Conservation (phyloP, 1,140 invertebrate genomes). For the Onthophagus taurus region DNA sequence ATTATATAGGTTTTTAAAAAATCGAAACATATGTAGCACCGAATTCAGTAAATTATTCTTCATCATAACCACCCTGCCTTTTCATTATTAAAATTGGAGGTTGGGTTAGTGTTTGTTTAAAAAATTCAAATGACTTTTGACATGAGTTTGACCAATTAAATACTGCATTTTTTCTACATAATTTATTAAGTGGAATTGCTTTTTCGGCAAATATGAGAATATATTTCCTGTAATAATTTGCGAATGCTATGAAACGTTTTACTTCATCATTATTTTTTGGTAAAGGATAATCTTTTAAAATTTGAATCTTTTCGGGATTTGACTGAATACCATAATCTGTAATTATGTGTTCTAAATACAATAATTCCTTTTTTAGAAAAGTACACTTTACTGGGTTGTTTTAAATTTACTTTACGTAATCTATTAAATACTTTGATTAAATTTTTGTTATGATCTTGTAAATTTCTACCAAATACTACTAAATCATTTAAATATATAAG, state of each 20-base stretch:
- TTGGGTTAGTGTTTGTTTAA: conserved; percentile 3
- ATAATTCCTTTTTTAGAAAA: conserved; percentile 18
- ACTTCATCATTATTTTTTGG: not conserved
- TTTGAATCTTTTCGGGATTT: not conserved
- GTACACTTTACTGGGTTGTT: conserved; percentile 25
- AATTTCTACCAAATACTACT: no score
- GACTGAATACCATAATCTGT: not conserved
- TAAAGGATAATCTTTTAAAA: not conserved
- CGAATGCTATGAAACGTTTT: no score
- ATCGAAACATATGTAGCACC: no score
- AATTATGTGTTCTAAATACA: conserved; percentile 20
- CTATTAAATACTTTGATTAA: conserved; percentile 20
- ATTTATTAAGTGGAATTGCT: not conserved
- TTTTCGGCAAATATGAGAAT: conserved; percentile 1
- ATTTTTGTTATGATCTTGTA: conserved; percentile 16
- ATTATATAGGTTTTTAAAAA: no score
- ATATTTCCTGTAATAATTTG: conserved; percentile 1
- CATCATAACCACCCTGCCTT: no score
- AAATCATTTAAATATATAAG: conserved; percentile 2
- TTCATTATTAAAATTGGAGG: conserved; percentile 15
- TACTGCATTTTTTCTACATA: not conserved
- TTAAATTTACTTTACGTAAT: conserved; percentile 20
- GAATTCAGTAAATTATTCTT: no score
- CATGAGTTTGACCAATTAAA: not conserved
- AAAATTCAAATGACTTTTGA: not conserved